Evolutionary conservation across 2,113 vertebrate species (phyloP), one percentile per base, ranked within the genome.

Genomic region (Falcunculus frontatus): DNA sequence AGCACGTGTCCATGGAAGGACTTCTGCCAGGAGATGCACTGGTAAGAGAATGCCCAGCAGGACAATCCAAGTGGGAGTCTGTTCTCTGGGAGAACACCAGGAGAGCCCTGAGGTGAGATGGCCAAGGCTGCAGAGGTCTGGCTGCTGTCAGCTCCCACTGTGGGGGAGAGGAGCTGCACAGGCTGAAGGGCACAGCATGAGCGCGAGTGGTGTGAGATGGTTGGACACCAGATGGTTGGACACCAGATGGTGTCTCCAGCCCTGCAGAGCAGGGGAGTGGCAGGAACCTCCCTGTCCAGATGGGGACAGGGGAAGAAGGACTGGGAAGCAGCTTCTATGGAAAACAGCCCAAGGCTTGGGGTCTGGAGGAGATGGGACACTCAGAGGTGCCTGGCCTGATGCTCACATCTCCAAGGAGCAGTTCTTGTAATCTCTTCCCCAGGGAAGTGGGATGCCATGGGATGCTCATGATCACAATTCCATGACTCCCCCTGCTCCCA

Each of bases 111-210:
- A 72, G 63, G 74, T 46, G 53, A 53, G 81, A 44, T 33, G 52
- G 30, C 18, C 0, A 0, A 69, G 52, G 21, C 67, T 56, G 44
- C 1, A 0, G 20, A 33, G 22, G 21, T 25, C 1, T 1, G 41
- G 41, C 57, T 46, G 49, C 85, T 79, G 41, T 17, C 62, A 83
- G 70, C 29, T 75, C 70, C 70, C 46, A 35, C 41, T 4, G 1
- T 0, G 3, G 50, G 2, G 10, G 8, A 55, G 32, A 82, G 49
- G 26, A 53, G 55, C 72, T 75, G 30, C 1, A 0, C 7, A 35
- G 83, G 55, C 55, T 88, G 72, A 80, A 72, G 41, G n/a, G 56
- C 63, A 27, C 1, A 4, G 65, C 19, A 23, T 0, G 3, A 52
- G 63, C 39, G 41, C 0, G 0, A 67, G 29, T 21, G 41, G 3